phyloP scores from a whole-genome alignment of 2,888 invertebrate genomes.

The Apeira syringaria region DNA sequence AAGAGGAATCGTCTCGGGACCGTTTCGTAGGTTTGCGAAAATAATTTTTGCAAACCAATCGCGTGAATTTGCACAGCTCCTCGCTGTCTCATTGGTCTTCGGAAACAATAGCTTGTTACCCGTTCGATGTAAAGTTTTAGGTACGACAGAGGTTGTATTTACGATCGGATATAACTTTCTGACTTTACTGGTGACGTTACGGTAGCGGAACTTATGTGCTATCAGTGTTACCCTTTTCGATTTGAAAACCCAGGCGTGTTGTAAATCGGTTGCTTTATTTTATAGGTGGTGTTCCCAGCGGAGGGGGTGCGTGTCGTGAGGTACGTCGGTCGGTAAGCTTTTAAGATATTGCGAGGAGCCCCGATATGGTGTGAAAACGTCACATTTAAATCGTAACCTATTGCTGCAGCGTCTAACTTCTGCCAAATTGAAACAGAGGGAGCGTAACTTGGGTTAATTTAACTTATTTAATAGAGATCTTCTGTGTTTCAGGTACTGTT shows the following conservation, averaged over 20 bases:
- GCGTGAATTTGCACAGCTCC: slow-evolving; percentile 52
- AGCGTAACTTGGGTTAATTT: slow-evolving; percentile 13
- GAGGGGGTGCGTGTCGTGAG: slow-evolving; percentile 50
- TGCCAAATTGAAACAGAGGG: slow-evolving; percentile 11
- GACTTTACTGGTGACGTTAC: slow-evolving; percentile 46
- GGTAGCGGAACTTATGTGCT: slow-evolving; percentile 63
- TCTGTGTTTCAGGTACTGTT: slow-evolving; percentile 44
- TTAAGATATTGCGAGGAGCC: slow-evolving; percentile 67
- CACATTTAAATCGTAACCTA: slow-evolving; percentile 51
- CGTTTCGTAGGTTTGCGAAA: slow-evolving; percentile 64
- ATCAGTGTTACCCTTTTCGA: slow-evolving; percentile 72
- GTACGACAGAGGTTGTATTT: slow-evolving; percentile 45
- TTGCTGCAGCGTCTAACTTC: slow-evolving; percentile 23
- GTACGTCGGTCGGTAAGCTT: slow-evolving; percentile 63
- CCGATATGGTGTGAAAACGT: slow-evolving; percentile 54
- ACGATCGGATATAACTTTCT: slow-evolving; percentile 50
- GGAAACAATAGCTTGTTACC: slow-evolving; percentile 59
- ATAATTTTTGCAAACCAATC: slow-evolving; percentile 81
- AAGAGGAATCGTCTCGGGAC: slow-evolving; percentile 58
- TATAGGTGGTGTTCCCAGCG: slow-evolving; percentile 74
- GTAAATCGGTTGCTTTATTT: slow-evolving; percentile 82
- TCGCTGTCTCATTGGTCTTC: slow-evolving; percentile 60
- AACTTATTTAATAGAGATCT: slow-evolving; percentile 23
- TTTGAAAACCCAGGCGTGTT: slow-evolving; percentile 71
- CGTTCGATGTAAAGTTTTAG: slow-evolving; percentile 26